Evolutionary conservation across 2,113 vertebrate genomes (phyloP), one percentile per base, ranked within the genome.

Genomic region (Ahaetulla prasina): DNA sequence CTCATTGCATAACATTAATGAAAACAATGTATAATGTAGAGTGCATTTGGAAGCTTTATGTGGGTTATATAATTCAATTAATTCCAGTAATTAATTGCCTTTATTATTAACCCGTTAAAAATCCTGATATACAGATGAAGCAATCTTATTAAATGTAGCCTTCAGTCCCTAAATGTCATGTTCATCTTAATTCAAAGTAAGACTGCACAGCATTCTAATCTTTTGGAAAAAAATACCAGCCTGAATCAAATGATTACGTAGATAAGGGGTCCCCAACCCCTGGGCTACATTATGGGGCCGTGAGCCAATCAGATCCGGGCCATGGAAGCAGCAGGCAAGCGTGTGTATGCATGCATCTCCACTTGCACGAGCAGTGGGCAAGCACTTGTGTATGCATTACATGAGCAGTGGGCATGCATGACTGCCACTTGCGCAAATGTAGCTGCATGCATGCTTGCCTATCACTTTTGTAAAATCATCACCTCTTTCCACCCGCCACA

Each of bases 41-140:
- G 4, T 63, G 27, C 60, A 63, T n/a, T n/a, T 63, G 60, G 60
- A 63, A 63, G 27, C 60, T 68, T n/a, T 68, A 6, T 68, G 12
- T 68, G 4, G 2, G 63, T 68, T 35, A 80, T 35, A 7, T 39
- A 39, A 39, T 80, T 39, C 5, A 39, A 20, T 20, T 80, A 80
- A 80, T 80, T 80, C 16, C 16, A 39, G 14, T 39, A 39, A 80
- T 39, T 39, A 35, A 80, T 22, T 80, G 35, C 35, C 68, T 39
- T 39, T 80, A 80, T 39, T 39, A 80, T 80, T 39, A 80, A 39
- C 35, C 68, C 35, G 18, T 39, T 20, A 39, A 74, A 68, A 68
- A 68, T 18, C 30, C 22, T 90, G 1, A 90, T 94, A 93, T 35
- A 50, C 3, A 91, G 87, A 9, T 35, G 90, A 93, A 94, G 27